Evolutionary conservation across 2,888 invertebrate species (phyloP).

Genomic region (Scaptomyza cyrtandrae): DNA sequence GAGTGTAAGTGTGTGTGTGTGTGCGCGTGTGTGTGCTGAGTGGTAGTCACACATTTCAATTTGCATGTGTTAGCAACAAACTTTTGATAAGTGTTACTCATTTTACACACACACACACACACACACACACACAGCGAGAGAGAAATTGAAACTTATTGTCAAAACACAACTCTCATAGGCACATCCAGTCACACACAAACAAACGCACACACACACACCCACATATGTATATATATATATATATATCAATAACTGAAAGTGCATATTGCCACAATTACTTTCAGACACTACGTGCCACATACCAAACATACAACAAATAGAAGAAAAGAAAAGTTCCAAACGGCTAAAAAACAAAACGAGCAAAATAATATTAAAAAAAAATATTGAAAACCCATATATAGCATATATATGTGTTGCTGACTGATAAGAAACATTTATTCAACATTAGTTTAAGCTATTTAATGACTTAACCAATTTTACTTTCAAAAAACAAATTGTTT

Average conservation of each 20-base stretch:
- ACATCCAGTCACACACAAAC: neutral
- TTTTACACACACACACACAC: conserved; percentile 51
- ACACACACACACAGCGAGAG: conserved; percentile 26
- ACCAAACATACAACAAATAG: neutral
- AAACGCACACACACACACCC: too few species aligned
- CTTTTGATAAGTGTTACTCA: conserved; percentile 79
- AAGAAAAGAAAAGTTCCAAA: neutral
- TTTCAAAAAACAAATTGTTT: too few species aligned
- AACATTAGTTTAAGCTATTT: too few species aligned
- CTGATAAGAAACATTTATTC: too few species aligned
- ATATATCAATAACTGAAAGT: conserved; percentile 54
- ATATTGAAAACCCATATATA: neutral
- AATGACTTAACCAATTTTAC: too few species aligned
- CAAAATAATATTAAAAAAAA: neutral
- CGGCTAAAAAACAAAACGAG: neutral
- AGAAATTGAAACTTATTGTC: conserved; percentile 76
- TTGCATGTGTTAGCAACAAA: conserved; percentile 80
- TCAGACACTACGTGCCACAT: conserved; percentile 47
- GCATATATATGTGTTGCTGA: too few species aligned
- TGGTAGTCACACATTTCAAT: conserved; percentile 76
- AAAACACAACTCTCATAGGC: conserved; percentile 55
- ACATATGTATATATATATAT: neutral
- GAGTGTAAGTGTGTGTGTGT: conserved; percentile 23
- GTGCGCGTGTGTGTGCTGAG: conserved; percentile 14
- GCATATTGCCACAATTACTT: conserved; percentile 61